Conservation (phyloP, 2,113 vertebrate species). For the Riparia riparia region DNA sequence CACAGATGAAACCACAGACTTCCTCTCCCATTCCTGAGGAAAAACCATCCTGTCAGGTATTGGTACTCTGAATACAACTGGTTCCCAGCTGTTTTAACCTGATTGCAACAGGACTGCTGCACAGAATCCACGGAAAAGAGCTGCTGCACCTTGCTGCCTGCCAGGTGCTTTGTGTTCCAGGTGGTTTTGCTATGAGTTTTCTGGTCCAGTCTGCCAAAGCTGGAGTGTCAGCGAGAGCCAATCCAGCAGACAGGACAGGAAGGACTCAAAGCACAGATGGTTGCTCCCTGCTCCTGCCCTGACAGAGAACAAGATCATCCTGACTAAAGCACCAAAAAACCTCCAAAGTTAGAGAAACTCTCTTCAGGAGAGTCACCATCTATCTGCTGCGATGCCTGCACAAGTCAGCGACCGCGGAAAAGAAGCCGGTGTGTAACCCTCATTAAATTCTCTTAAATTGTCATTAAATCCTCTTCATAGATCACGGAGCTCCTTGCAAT, state of each 20-base stretch:
- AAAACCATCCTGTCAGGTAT: slow-evolving; percentile 13
- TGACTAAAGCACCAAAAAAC: not conserved
- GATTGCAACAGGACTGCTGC: not conserved
- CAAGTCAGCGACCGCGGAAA: not conserved
- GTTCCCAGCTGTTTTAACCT: slow-evolving; percentile 34
- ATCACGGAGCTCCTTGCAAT: not conserved
- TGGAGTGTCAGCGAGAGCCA: not conserved
- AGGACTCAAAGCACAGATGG: not conserved
- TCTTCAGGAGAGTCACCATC: not conserved
- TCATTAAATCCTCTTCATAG: not conserved
- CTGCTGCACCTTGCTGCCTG: slow-evolving; percentile 21
- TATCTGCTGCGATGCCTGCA: not conserved
- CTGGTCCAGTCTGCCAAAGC: not conserved
- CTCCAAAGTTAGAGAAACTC: not conserved
- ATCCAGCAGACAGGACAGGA: not conserved
- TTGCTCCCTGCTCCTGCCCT: not conserved
- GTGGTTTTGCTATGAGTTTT: not conserved
- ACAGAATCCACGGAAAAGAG: not conserved
- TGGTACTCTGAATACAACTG: not conserved
- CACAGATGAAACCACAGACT: not conserved
- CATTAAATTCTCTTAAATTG: not conserved
- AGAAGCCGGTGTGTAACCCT: not conserved
- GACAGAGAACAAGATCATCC: not conserved
- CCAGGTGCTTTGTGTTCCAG: slow-evolving; percentile 27
- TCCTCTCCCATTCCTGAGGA: not conserved